A percentile compares a stretch with the other conserved stretches of the same genome.
Evolutionary conservation across 2,797 vertebrate genomes (phyloP).

Genomic region (Cygnus olor): DNA sequence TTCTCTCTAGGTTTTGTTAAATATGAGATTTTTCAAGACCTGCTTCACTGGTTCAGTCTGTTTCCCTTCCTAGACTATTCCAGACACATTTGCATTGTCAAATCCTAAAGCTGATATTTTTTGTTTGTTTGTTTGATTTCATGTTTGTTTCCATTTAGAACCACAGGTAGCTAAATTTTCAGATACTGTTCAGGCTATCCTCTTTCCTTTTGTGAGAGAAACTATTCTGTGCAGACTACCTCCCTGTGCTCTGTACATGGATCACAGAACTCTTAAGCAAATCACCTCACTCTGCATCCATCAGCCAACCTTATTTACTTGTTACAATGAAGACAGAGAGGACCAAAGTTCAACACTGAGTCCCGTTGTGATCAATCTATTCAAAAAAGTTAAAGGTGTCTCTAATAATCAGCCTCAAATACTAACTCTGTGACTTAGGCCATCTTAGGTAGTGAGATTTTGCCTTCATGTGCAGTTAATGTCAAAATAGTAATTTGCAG

Average conservation of each 20-base stretch:
- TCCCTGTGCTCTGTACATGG: background rate
- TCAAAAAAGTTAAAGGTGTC: background rate
- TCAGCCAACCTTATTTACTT: background rate
- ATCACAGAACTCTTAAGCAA: background rate
- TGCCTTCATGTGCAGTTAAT: background rate
- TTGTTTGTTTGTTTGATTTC: background rate
- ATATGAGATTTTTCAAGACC: background rate
- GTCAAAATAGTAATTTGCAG: background rate
- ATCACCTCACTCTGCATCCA: background rate
- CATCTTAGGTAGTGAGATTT: background rate
- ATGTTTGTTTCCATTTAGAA: background rate
- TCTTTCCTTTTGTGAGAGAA: background rate
- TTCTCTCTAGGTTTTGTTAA: background rate
- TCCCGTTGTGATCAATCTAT: background rate
- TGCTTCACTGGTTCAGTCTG: background rate
- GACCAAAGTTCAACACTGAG: background rate
- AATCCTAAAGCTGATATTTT: background rate
- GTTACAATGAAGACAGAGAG: background rate
- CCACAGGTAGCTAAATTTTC: background rate
- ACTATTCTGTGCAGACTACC: background rate
- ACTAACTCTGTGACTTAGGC: background rate
- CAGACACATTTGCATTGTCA: background rate
- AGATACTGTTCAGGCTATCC: background rate
- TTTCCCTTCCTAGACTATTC: background rate
- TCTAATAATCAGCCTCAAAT: background rate